phyloP scores from a whole-genome alignment of 2,797 vertebrate genomes.

The Malacoraja senta region DNA sequence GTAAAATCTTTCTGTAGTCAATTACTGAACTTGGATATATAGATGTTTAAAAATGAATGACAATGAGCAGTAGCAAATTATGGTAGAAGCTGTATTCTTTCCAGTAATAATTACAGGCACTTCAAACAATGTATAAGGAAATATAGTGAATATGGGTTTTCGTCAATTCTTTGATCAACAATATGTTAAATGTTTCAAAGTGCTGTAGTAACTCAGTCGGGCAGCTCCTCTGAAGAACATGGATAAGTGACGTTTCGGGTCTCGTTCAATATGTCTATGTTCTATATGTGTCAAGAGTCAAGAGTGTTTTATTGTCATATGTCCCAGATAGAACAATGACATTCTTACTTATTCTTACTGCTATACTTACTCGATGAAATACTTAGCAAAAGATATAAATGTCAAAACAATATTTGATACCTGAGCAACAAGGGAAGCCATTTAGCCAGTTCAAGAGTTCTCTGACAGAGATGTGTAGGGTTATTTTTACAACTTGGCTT shows the following conservation, averaged over 20 bases:
- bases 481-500: background rate
- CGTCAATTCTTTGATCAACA: background rate
- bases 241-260: too few species aligned
- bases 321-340: too few species aligned
- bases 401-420: background rate
- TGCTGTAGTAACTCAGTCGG: too few species aligned
- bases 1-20: background rate
- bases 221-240: too few species aligned
- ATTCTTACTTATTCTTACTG: background rate
- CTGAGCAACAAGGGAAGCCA: background rate
- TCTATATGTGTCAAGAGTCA: too few species aligned
- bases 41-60: background rate
- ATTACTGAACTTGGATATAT: background rate
- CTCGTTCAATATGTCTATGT: too few species aligned
- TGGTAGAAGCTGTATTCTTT: background rate
- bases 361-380: background rate
- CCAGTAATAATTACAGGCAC: background rate
- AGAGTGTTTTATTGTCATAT: too few species aligned
- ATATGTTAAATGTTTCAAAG: background rate
- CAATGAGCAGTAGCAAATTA: background rate
- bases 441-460: constrained; percentile 19
- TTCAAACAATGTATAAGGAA: background rate
- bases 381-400: background rate
- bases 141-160: background rate
- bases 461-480: background rate